These are phyloP conservation scores for Zaprionus ghesquierei DNA, from an alignment of 1,140 invertebrate genomes.

Conservation along the genomic window DNA sequence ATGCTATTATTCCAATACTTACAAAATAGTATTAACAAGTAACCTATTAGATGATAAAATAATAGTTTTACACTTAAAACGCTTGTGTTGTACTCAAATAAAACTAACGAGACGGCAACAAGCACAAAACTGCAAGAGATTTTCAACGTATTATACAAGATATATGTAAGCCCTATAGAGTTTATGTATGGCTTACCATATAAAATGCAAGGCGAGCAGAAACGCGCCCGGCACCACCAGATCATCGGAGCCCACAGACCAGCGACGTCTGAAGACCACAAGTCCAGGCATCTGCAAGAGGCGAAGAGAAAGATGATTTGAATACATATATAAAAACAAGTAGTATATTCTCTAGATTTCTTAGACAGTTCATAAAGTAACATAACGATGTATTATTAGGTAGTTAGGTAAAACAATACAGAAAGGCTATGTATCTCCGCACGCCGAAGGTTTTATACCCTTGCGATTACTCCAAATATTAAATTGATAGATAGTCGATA, in stretches of 20 bases:
- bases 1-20: constrained; percentile 43
- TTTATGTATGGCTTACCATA: constrained; percentile 86
- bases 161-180: neutral
- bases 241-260: constrained; percentile 95
- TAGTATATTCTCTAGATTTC: too few species aligned
- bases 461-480: too few species aligned
- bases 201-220: constrained; percentile 89
- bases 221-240: constrained; percentile 92
- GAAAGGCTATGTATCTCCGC: too few species aligned
- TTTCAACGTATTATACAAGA: neutral
- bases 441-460: too few species aligned
- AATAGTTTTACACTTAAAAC: constrained; percentile 86
- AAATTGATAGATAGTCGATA: too few species aligned
- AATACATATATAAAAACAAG: too few species aligned
- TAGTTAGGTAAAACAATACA: too few species aligned
- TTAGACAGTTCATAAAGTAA: too few species aligned
- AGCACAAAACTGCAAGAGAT: constrained; percentile 67
- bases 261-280: constrained; percentile 92
- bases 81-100: constrained; percentile 86
- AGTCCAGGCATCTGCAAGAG: constrained; percentile 91
- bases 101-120: constrained; percentile 83
- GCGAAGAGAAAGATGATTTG: neutral
- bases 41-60: constrained; percentile 88
- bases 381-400: too few species aligned
- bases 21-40: constrained; percentile 86